Conservation (phyloP, 2,113 vertebrate species). For the Bos indicus region DNA sequence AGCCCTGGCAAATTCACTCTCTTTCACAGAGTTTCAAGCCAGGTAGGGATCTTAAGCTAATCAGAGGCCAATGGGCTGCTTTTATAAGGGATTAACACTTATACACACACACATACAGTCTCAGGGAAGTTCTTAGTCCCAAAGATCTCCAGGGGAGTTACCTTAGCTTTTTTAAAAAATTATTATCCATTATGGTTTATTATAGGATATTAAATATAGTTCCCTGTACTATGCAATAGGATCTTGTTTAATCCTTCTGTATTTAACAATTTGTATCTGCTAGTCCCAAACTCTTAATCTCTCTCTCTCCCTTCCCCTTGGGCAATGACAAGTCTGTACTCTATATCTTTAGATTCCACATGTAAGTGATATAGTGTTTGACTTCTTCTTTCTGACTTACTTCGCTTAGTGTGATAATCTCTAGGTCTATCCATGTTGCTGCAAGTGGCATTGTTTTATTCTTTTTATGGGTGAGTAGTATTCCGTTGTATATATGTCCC, state of each 20-base stretch:
- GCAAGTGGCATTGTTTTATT: neutral
- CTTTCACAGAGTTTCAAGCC: constrained; percentile 40
- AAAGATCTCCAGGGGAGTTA: neutral
- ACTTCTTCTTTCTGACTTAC: neutral
- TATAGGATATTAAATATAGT: neutral
- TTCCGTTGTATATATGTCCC: neutral
- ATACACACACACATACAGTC: neutral
- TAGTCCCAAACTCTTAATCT: neutral
- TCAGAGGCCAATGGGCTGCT: neutral
- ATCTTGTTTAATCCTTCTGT: neutral
- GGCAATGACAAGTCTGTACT: neutral
- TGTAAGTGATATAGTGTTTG: neutral
- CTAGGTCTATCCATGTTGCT: neutral
- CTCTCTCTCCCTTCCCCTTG: neutral
- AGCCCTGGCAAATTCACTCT: constrained; percentile 38
- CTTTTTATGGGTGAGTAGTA: neutral
- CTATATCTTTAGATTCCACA: neutral
- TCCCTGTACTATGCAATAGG: neutral
- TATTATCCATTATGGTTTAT: neutral
- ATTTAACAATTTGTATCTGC: neutral
- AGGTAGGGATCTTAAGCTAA: constrained; percentile 58
- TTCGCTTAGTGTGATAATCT: neutral
- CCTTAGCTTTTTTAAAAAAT: neutral
- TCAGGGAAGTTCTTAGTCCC: constrained; percentile 8
- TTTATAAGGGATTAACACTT: neutral